These are phyloP conservation scores for Drosophila prosaltans DNA, from an alignment of 1,140 invertebrate genomes.

Conservation along the genomic window DNA sequence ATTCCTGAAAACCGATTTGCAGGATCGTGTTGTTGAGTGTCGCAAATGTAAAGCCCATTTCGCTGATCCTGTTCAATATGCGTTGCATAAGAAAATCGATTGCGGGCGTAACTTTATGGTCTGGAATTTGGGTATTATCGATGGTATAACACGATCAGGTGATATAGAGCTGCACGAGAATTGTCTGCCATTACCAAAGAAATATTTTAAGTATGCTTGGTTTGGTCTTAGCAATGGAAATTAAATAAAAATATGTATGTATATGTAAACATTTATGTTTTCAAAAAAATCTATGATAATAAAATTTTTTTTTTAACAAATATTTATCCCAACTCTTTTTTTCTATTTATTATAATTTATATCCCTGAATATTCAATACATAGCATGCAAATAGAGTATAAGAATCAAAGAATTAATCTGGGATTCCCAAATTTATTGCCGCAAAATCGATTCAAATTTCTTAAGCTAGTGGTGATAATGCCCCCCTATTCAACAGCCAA, in stretches of 20 bases:
- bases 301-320: too few species aligned
- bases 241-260: not conserved
- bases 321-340: too few species aligned
- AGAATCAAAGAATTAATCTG: too few species aligned
- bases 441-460: not conserved
- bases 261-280: too few species aligned
- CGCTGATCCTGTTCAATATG: conserved; percentile 31
- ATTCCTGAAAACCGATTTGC: conserved; percentile 39
- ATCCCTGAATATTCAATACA: too few species aligned
- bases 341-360: too few species aligned
- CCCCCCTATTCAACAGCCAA: not conserved
- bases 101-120: conserved; percentile 48
- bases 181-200: conserved; percentile 50
- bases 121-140: conserved; percentile 39
- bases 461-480: not conserved
- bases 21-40: conserved; percentile 49
- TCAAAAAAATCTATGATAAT: too few species aligned
- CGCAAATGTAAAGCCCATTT: conserved; percentile 51
- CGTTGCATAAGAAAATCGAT: conserved; percentile 52
- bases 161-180: conserved; percentile 57
- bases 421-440: too few species aligned
- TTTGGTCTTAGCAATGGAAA: conserved; percentile 39
- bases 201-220: conserved; percentile 58
- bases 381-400: too few species aligned
- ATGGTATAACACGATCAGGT: not conserved